Percentiles rank a stretch among this genome's conserved stretches.
phyloP scores from a whole-genome alignment of 2,888 invertebrate genomes.

The Drosophila fulvimacula region DNA sequence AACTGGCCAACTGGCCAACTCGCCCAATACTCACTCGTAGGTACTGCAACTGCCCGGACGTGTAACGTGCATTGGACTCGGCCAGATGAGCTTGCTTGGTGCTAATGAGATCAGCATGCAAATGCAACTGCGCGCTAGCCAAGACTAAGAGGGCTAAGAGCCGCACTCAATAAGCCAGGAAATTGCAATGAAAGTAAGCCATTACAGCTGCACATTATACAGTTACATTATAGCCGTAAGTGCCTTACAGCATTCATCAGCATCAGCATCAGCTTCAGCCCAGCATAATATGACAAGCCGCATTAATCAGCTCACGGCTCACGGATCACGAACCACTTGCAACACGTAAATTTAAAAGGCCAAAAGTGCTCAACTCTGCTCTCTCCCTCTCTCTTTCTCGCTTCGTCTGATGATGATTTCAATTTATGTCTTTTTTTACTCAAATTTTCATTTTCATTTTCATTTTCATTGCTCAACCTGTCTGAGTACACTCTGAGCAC shows the following conservation, averaged over 20 bases:
- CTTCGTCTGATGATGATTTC: conserved; percentile 38
- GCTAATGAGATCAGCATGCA: conserved; percentile 79
- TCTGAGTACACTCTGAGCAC: conserved; percentile 21
- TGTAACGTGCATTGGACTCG: conserved; percentile 44
- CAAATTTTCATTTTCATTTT: conserved; percentile 16
- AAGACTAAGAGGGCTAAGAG: conserved; percentile 43
- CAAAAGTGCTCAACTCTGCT: conserved; percentile 23
- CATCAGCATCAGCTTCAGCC: conserved; percentile 45
- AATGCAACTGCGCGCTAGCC: conserved; percentile 28
- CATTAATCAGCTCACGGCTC: conserved; percentile 51
- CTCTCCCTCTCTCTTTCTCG: not conserved
- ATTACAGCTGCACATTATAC: conserved; percentile 38
- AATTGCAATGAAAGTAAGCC: conserved; percentile 75
- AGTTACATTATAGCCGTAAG: conserved; percentile 51
- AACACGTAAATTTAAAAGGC: conserved; percentile 31
- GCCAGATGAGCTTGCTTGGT: conserved; percentile 73
- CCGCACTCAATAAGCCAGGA: conserved; percentile 51
- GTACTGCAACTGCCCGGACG: conserved; percentile 48
- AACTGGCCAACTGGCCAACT: conserved; percentile 23
- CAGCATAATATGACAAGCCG: conserved; percentile 56
- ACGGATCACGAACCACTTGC: conserved; percentile 11
- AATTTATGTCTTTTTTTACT: conserved; percentile 31
- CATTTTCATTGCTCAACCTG: conserved; percentile 11
- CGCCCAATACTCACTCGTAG: conserved; percentile 40
- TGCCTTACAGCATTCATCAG: conserved; percentile 58